Evolutionary conservation across 2,797 vertebrate genomes (phyloP).

Genomic region (Petrocephalus sullivani): DNA sequence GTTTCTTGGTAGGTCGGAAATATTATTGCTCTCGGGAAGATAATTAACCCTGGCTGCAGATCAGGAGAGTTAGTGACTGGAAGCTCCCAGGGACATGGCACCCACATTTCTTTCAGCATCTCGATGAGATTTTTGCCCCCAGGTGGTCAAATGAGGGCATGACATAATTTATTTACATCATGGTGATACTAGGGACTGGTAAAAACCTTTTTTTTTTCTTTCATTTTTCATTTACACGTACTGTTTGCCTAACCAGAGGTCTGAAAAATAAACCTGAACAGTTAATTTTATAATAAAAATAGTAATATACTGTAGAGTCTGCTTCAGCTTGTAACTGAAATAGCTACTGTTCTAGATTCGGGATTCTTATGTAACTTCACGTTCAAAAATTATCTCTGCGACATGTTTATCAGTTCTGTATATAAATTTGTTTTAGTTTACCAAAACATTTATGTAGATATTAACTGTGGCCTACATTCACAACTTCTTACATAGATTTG

Average conservation of each 20-base stretch:
- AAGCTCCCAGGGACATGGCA: not conserved
- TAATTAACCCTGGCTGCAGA: conserved; percentile 18
- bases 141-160: conserved; percentile 8
- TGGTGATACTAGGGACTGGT: not conserved
- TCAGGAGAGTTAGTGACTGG: not conserved
- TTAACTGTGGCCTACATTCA: not conserved
- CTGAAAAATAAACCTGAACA: not conserved
- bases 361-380: not conserved
- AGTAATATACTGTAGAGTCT: not conserved
- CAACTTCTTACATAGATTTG: not conserved
- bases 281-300: not conserved
- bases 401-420: not conserved
- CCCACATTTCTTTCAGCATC: not conserved
- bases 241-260: not conserved
- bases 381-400: not conserved
- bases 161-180: not conserved
- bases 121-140: not conserved
- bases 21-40: conserved; percentile 1
- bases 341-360: not conserved
- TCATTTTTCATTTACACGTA: not conserved
- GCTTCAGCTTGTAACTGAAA: not conserved
- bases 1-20: not conserved
- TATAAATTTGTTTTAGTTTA: not conserved
- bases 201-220: not conserved
- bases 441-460: not conserved